Evolutionary conservation across 2,797 vertebrate species (phyloP).

Genomic region (Calcarius lapponicus): DNA sequence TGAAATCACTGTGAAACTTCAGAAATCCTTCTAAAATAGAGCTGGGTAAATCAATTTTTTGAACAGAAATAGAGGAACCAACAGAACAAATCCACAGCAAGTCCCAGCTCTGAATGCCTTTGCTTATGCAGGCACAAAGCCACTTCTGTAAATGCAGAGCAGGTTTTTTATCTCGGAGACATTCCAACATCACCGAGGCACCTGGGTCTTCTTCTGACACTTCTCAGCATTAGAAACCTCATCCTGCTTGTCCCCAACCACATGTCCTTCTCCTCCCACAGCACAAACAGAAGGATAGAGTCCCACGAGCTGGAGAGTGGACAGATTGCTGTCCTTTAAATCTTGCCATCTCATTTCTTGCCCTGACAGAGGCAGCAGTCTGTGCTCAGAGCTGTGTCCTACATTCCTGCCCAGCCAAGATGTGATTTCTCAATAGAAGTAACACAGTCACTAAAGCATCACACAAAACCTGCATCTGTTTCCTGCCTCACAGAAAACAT

Average conservation of each 20-base stretch:
- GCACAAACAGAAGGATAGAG: background rate
- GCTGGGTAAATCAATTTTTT: background rate
- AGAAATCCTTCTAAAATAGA: background rate
- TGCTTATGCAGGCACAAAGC: background rate
- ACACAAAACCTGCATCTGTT: background rate
- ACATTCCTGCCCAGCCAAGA: constrained; percentile 17
- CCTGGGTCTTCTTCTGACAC: background rate
- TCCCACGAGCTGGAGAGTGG: background rate
- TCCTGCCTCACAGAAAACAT: background rate
- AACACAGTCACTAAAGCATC: background rate
- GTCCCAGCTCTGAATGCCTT: background rate
- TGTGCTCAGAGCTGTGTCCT: background rate
- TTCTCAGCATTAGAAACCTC: background rate
- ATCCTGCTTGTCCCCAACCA: background rate
- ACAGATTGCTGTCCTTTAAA: constrained; percentile 18
- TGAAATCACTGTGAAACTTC: background rate
- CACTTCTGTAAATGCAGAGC: background rate
- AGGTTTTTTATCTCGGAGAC: background rate
- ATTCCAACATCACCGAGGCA: background rate
- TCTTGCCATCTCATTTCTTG: constrained; percentile 23
- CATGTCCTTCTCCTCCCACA: background rate
- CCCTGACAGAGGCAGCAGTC: background rate
- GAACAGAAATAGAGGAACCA: background rate
- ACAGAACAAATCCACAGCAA: background rate
- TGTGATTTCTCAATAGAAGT: constrained; percentile 15